phyloP scores from a whole-genome alignment of 1,140 invertebrate species.

The Dendroctonus ponderosae region DNA sequence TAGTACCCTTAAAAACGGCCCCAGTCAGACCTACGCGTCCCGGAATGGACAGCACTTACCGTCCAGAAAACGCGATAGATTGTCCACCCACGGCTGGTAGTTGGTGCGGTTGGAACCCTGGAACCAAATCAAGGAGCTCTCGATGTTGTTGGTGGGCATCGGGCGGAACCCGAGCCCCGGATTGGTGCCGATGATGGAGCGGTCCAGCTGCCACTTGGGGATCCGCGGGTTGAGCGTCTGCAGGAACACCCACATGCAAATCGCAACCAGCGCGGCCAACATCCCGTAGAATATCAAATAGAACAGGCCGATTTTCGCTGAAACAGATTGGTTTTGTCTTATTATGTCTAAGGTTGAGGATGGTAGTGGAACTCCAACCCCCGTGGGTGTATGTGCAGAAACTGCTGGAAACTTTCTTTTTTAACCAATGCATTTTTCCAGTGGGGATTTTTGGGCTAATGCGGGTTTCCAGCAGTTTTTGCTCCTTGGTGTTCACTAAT shows the following conservation, averaged over 20 bases:
- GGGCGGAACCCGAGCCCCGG: constrained; percentile 92
- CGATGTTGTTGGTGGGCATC: constrained; percentile 86
- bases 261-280: constrained; percentile 81
- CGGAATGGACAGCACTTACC: constrained; percentile 54
- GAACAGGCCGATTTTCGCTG: constrained; percentile 89
- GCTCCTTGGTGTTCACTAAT: too few species aligned
- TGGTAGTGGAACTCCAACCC: too few species aligned
- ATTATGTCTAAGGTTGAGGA: too few species aligned
- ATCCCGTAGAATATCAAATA: constrained; percentile 89
- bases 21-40: not conserved
- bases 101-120: constrained; percentile 75
- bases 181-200: constrained; percentile 87
- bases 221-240: constrained; percentile 84
- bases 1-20: constrained; percentile 55
- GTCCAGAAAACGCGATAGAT: constrained; percentile 70
- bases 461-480: too few species aligned
- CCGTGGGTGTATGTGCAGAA: too few species aligned
- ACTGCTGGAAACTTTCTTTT: too few species aligned
- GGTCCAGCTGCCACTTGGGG: constrained; percentile 79
- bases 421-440: too few species aligned
- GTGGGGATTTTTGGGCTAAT: too few species aligned
- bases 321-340: constrained; percentile 6
- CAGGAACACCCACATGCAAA: constrained; percentile 89
- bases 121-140: constrained; percentile 93
- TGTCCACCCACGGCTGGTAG: constrained; percentile 74